Percentiles rank a stretch among this genome's conserved stretches.
These are phyloP conservation scores for Gnatocerus cornutus DNA, from an alignment of 2,888 invertebrate genomes.

Conservation along the genomic window DNA sequence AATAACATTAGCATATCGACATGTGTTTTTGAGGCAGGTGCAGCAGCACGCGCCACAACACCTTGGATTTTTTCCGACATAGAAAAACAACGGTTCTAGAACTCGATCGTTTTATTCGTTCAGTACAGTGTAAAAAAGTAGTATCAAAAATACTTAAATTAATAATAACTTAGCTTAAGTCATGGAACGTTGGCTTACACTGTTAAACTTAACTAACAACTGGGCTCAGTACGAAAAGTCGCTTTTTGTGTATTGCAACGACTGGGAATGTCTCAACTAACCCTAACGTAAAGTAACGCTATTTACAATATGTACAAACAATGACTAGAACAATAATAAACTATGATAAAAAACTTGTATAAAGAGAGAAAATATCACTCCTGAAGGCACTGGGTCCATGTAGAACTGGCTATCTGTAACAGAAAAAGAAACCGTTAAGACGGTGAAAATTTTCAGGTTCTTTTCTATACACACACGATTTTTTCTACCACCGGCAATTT, in stretches of 20 bases:
- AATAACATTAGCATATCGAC: constrained; percentile 67
- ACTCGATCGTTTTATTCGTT: constrained; percentile 36
- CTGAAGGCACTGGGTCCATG: constrained; percentile 67
- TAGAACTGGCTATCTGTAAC: constrained; percentile 63
- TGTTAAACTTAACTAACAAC: constrained; percentile 47
- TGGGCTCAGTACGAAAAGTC: constrained; percentile 41
- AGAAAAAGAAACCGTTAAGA: constrained; percentile 54
- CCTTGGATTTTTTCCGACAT: constrained; percentile 59
- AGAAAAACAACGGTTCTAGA: constrained; percentile 28
- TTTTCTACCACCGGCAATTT: constrained; percentile 53
- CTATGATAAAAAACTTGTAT: constrained; percentile 56
- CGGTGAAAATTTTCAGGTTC: constrained; percentile 53
- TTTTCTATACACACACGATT: constrained; percentile 54
- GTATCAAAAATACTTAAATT: constrained; percentile 51
- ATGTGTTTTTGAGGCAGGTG: constrained; percentile 64
- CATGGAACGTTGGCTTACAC: constrained; percentile 48
- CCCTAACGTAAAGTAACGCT: constrained; percentile 48
- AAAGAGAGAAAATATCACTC: constrained; percentile 66
- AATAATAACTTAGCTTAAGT: constrained; percentile 50
- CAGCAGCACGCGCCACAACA: constrained; percentile 65
- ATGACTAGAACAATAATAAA: constrained; percentile 68
- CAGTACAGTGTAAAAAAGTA: constrained; percentile 49
- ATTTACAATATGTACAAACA: constrained; percentile 67
- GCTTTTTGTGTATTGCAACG: constrained; percentile 31
- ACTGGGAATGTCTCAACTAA: constrained; percentile 33